Evolutionary conservation across 2,113 vertebrate species (phyloP).

Genomic region (Shinisaurus crocodilurus): DNA sequence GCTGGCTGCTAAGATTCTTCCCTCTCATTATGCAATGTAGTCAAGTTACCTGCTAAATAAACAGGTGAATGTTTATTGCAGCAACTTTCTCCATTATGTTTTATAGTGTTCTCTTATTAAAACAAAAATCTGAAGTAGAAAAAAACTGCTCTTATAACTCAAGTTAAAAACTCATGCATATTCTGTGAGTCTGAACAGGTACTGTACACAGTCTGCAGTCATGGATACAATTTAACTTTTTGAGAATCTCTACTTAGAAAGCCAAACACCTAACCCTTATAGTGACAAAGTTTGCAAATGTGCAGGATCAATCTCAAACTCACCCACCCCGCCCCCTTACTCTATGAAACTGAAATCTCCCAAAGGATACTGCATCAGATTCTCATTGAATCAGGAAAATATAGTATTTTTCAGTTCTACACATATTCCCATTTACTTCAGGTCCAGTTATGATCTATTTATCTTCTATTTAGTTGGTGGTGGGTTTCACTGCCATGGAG

Average conservation of each 20-base stretch:
- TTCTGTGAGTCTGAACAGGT: not conserved
- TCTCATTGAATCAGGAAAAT: not conserved
- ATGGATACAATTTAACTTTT: not conserved
- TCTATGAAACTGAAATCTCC: not conserved
- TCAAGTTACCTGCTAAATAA: slow-evolving; percentile 45
- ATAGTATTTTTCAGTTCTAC: not conserved
- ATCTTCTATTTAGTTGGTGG: slow-evolving; percentile 13
- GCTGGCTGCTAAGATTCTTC: slow-evolving; percentile 57
- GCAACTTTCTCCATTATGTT: slow-evolving; percentile 22
- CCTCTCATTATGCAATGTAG: slow-evolving; percentile 26
- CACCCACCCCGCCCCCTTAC: too few relatives aligned
- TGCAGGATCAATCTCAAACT: not conserved
- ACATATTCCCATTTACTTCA: not conserved
- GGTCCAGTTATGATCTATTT: not conserved
- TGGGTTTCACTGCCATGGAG: not conserved
- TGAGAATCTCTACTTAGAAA: not conserved
- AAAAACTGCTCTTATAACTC: not conserved
- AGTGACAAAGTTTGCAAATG: not conserved
- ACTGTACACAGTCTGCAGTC: not conserved
- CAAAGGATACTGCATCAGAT: not conserved
- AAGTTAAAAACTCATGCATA: not conserved
- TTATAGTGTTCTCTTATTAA: slow-evolving; percentile 33
- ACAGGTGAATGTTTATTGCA: slow-evolving; percentile 37
- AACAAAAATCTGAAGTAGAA: slow-evolving; percentile 1
- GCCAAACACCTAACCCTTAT: not conserved